A percentile compares a stretch with the other conserved stretches of the same genome.
Conservation (phyloP, 2,797 vertebrate genomes). For the Botia kubotai region DNA sequence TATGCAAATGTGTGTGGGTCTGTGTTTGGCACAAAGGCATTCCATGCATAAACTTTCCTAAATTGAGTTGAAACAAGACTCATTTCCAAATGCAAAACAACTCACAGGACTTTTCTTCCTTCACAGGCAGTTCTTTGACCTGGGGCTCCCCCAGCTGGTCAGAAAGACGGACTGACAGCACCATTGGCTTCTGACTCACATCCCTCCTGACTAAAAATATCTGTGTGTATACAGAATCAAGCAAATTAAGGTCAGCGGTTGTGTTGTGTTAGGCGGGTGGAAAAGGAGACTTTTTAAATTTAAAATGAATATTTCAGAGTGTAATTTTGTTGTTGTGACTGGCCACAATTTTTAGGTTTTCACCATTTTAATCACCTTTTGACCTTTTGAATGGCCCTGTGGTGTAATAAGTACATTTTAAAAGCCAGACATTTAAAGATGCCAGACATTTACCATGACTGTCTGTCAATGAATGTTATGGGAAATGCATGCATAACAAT, state of each 20-base stretch:
- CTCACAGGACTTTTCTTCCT: constrained; percentile 89
- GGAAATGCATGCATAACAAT: no score
- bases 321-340: no score
- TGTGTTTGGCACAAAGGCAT: background rate
- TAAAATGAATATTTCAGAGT: no score
- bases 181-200: constrained; percentile 69
- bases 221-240: constrained; percentile 63
- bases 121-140: constrained; percentile 75
- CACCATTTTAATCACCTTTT: no score
- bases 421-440: no score
- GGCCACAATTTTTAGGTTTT: no score
- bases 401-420: no score
- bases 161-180: constrained; percentile 81
- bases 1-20: constrained; percentile 2
- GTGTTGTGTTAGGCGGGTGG: no score
- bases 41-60: background rate
- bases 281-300: no score
- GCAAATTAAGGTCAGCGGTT: constrained; percentile 13
- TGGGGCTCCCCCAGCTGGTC: constrained; percentile 63
- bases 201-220: constrained; percentile 81
- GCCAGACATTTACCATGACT: no score
- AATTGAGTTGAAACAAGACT: constrained; percentile 5
- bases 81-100: constrained; percentile 40
- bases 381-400: no score
- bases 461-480: no score